Evolutionary conservation across 2,113 vertebrate genomes (phyloP).

Genomic region (Bubo bubo): DNA sequence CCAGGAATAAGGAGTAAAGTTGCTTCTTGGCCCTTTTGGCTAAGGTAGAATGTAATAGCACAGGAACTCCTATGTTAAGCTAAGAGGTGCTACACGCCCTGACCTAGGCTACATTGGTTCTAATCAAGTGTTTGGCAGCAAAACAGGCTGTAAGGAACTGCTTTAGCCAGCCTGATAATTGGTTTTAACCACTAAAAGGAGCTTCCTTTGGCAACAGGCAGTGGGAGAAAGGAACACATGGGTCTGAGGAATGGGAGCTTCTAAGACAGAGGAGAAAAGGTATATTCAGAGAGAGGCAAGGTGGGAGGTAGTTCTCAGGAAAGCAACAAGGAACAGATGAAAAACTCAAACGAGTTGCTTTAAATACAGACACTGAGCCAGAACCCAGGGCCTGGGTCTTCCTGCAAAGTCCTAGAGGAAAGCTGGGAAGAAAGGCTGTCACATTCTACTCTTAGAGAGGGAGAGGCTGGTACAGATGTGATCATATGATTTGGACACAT

Average conservation of each 20-base stretch:
- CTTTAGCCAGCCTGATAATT: background rate
- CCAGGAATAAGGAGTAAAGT: background rate
- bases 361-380: background rate
- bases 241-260: background rate
- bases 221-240: background rate
- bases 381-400: background rate
- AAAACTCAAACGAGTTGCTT: background rate
- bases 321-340: background rate
- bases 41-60: background rate
- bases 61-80: background rate
- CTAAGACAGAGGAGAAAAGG: background rate
- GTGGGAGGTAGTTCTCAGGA: background rate
- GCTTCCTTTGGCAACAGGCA: background rate
- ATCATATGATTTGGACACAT: background rate
- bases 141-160: background rate
- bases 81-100: background rate
- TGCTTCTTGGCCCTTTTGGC: background rate
- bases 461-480: background rate
- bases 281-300: background rate
- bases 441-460: background rate
- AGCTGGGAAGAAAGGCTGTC: background rate
- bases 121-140: background rate
- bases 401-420: background rate
- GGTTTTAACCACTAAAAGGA: background rate
- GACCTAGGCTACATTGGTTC: background rate